Conservation (phyloP, 2,797 vertebrate species). For the Acanthurus tractus region DNA sequence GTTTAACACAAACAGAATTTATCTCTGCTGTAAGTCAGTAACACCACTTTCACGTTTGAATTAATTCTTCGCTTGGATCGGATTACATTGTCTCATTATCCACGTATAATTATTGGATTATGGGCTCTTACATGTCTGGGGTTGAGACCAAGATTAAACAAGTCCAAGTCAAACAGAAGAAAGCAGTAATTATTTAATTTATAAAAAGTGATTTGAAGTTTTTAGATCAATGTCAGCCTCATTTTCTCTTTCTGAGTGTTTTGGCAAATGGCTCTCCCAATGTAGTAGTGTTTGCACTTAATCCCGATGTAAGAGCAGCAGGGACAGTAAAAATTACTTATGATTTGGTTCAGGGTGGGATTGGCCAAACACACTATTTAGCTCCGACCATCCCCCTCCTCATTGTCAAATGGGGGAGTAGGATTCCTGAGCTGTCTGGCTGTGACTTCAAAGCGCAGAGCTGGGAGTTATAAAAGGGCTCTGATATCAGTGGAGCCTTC, state of each 20-base stretch:
- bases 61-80: slow-evolving; percentile 48
- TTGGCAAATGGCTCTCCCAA: slow-evolving; percentile 20
- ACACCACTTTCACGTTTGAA: slow-evolving; percentile 41
- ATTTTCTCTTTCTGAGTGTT: slow-evolving; percentile 27
- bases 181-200: slow-evolving; percentile 6
- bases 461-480: slow-evolving; percentile 87
- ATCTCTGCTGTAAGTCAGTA: slow-evolving; percentile 28
- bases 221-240: slow-evolving; percentile 23
- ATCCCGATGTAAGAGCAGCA: slow-evolving; percentile 42
- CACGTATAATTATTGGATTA: slow-evolving; percentile 58
- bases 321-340: slow-evolving; percentile 62
- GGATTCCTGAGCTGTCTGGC: slow-evolving; percentile 88
- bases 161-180: slow-evolving; percentile 43
- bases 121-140: slow-evolving; percentile 38
- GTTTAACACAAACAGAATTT: slow-evolving; percentile 12
- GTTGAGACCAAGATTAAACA: slow-evolving; percentile 37
- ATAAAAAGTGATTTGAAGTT: slow-evolving; percentile 18
- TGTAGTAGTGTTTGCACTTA: slow-evolving; percentile 12
- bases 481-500: slow-evolving; percentile 86
- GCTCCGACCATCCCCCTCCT: slow-evolving; percentile 68
- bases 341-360: slow-evolving; percentile 71
- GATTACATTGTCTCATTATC: slow-evolving; percentile 48
- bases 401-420: slow-evolving; percentile 83
- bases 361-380: slow-evolving; percentile 69
- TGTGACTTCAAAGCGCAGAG: slow-evolving; percentile 85